Percentiles rank a stretch among this genome's conserved stretches.
phyloP scores from a whole-genome alignment of 2,797 vertebrate genomes.

The Xenops minutus region DNA sequence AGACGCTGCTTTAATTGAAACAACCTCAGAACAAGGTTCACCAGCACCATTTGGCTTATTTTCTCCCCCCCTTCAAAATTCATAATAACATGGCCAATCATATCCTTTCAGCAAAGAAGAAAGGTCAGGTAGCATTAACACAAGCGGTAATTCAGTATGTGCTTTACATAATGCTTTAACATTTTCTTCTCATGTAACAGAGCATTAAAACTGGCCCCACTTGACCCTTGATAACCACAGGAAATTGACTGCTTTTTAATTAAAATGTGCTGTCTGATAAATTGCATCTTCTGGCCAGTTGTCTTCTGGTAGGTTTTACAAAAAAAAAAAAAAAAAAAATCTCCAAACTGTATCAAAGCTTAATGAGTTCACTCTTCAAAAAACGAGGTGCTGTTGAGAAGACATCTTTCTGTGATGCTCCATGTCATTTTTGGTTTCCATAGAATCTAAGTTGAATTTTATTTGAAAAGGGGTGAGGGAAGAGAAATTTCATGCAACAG shows the following conservation, averaged over 20 bases:
- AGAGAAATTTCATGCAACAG: neutral
- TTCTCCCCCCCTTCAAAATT: neutral
- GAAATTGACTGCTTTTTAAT: constrained; percentile 77
- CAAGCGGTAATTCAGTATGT: constrained; percentile 68
- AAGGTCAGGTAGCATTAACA: constrained; percentile 76
- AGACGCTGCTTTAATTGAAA: neutral
- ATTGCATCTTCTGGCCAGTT: neutral
- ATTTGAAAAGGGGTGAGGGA: neutral
- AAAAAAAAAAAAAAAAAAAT: neutral
- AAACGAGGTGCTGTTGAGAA: neutral
- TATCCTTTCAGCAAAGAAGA: constrained; percentile 57
- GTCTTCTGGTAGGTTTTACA: neutral
- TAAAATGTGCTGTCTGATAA: constrained; percentile 68
- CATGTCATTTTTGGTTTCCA: neutral
- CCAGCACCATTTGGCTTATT: neutral
- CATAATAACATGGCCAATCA: neutral
- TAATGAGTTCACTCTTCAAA: neutral
- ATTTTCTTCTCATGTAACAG: constrained; percentile 54
- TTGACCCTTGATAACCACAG: constrained; percentile 67
- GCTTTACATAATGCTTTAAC: constrained; percentile 74
- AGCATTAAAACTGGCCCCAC: constrained; percentile 73
- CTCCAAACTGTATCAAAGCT: neutral
- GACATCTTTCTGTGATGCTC: neutral
- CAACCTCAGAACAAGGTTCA: neutral
- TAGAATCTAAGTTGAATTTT: neutral